Base-by-base conservation (phyloP, 2,888 invertebrate species). In the Ophion obscuratus region DNA sequence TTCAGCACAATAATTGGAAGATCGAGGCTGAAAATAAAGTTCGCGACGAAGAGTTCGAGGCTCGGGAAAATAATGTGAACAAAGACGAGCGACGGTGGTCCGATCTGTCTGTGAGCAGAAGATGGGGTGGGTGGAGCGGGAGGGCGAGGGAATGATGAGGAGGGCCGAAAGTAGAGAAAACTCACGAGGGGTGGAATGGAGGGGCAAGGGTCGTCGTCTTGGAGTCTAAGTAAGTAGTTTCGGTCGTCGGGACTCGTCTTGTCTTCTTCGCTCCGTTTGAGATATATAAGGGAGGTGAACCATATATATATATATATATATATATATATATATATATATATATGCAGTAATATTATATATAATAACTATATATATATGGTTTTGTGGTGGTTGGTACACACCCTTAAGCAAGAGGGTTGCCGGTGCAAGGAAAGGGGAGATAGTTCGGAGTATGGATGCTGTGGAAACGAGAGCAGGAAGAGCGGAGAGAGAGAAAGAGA, bases 211-310 rank as follows among this genome's bases (percentile, higher is more conserved):
- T 74, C 53, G 74, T 74, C 62, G 75, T 82, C 76, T 78, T 36
- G 40, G 73, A 85, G 70, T 78, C 67, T 71, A 83, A 11, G 62
- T 44, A 74, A 85, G 81, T 85, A 81, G 77, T 77, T 68, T 27
- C 64, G 62, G 71, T 67, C 66, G 81, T 11, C 24, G n/a, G 70
- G 17, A 70, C 31, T 75, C 75, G 70, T n/a, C 78, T 79, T 75
- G 78, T 79, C 79, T 82, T 83, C 79, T 76, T 31, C 79, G 82
- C 70, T 85, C 79, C 79, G 79, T 85, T 80, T 80, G 59, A 82
- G 79, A 80, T 73, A 44, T 83, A 75, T 74, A 83, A 86, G 83
- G 68, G 73, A 83, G 73, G 71, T 62, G 80, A 86, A 80, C 77
- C 79, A 10, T 47, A 81, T 57, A 73, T 61, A 79, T 64, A 61